Evolutionary conservation across 2,888 invertebrate genomes (phyloP), one percentile per base, ranked within the genome.

Genomic region (Conchocele bisecta): DNA sequence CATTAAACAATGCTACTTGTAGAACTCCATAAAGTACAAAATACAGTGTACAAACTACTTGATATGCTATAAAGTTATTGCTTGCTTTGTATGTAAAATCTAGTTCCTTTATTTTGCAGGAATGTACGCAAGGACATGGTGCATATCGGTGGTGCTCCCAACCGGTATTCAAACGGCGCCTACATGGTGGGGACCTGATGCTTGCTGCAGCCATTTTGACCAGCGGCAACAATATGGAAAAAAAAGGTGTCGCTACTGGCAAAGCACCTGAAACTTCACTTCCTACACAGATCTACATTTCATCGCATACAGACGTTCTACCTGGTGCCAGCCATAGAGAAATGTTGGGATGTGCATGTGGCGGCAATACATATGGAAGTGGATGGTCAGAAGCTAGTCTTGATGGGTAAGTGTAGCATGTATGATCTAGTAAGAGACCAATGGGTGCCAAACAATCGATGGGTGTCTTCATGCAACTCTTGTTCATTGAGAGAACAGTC

Each of bases 231-330:
- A 56, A 69, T 22, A 63, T 50, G 29, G 26, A 33, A 13, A n/a
- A n/a, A n/a, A n/a, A 69, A 69, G 37, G 35, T 69, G 42, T 29
- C 29, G 15, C 48, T 60, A 17, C 50, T 50, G 42, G 57, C 69
- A 0, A 57, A 41, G 15, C 26, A 42, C 11, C 26, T 61, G 50
- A 33, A 69, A 13, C 20, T 69, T n/a, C 29, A 37, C 20, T 61
- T 68, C 31, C 41, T 44, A 0, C 35, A 54, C 11, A 13, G 50
- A 2, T 5, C 20, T 1, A 7, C n/a, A 3, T 69, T 69, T 13
- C 44, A 37, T 22, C 31, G 44, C 26, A 61, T 69, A 11, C 69
- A 69, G 35, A 39, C 44, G 20, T 20, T 26, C 17, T 69, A 61
- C 28, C 17, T 61, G 3, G 39, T 68, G 2, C 60, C 57, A 5